phyloP scores from a whole-genome alignment of 2,113 vertebrate genomes.

The Egretta garzetta region DNA sequence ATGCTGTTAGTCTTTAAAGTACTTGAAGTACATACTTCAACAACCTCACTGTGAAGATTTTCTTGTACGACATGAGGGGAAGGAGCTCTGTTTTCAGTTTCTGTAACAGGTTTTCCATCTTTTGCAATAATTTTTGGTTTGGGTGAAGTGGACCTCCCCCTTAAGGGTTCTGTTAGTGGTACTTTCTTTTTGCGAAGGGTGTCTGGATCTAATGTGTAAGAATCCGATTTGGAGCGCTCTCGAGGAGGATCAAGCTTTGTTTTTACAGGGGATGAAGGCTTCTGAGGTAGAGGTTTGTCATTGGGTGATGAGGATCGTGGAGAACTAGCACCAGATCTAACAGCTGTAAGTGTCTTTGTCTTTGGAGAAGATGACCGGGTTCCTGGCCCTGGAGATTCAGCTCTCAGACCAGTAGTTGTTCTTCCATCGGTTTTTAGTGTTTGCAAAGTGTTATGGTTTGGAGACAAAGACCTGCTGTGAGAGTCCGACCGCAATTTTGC shows the following conservation, averaged over 20 bases:
- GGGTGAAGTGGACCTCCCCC: constrained; percentile 94
- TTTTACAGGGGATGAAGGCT: constrained; percentile 87
- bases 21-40: constrained; percentile 96
- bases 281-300: constrained; percentile 90
- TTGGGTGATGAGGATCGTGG: constrained; percentile 87
- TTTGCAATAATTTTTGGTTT: constrained; percentile 90
- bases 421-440: constrained; percentile 92
- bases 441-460: constrained; percentile 97
- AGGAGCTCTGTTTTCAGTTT: constrained; percentile 88
- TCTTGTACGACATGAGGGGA: constrained; percentile 97
- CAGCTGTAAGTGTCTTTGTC: constrained; percentile 84
- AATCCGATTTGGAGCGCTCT: constrained; percentile 97
- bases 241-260: constrained; percentile 92
- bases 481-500: constrained; percentile 95
- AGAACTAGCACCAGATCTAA: constrained; percentile 83
- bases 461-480: constrained; percentile 94
- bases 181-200: constrained; percentile 95
- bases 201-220: constrained; percentile 95
- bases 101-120: constrained; percentile 82
- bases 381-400: constrained; percentile 92
- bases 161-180: constrained; percentile 90
- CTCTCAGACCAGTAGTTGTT: constrained; percentile 80
- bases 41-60: constrained; percentile 96
- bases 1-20: constrained; percentile 87
- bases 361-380: constrained; percentile 93